phyloP scores from a whole-genome alignment of 2,888 invertebrate species.

The Tridacna crocea region DNA sequence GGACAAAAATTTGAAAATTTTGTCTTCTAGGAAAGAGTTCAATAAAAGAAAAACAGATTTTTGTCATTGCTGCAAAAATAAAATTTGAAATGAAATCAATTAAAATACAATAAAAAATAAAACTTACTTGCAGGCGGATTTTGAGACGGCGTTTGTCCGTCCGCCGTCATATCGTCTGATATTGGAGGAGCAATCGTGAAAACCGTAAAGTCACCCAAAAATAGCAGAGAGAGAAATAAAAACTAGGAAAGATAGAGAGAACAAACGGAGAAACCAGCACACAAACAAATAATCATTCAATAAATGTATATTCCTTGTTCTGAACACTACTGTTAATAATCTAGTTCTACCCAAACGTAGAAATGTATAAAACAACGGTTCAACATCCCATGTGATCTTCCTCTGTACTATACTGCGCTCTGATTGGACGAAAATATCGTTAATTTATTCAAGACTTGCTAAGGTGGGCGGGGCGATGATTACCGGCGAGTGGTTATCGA shows the following conservation, averaged over 20 bases:
- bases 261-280: conserved; percentile 37
- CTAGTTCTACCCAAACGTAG: conserved; percentile 39
- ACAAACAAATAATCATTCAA: conserved; percentile 40
- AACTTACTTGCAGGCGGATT: conserved; percentile 84
- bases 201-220: conserved; percentile 44
- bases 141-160: conserved; percentile 82
- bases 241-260: conserved; percentile 34
- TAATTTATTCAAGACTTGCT: conserved; percentile 58
- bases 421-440: conserved; percentile 42
- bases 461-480: conserved; percentile 48
- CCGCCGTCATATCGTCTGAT: conserved; percentile 85
- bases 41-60: no score
- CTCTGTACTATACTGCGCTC: conserved; percentile 2
- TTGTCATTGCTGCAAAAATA: no score
- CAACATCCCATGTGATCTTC: conserved; percentile 10
- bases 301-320: conserved; percentile 42
- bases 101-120: neutral
- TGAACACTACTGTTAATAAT: conserved; percentile 46
- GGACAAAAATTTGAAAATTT: no score
- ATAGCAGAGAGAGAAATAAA: conserved; percentile 17
- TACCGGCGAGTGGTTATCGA: conserved; percentile 47
- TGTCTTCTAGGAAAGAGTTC: no score
- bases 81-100: no score
- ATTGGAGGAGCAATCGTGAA: conserved; percentile 86
- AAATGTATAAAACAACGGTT: conserved; percentile 44